Conservation (phyloP, 2,888 invertebrate genomes). For the Tribolium freemani region DNA sequence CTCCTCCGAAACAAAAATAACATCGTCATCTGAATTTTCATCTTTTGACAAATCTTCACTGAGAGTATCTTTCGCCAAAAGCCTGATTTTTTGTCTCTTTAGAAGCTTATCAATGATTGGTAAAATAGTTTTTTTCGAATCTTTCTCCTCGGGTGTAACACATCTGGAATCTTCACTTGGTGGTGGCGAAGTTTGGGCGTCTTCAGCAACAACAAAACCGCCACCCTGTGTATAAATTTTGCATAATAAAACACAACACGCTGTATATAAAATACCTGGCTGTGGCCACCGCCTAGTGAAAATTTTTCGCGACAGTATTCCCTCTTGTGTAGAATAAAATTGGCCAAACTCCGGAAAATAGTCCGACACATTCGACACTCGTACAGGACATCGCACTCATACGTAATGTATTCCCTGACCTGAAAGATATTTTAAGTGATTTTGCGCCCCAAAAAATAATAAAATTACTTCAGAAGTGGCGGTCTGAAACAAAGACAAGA, state of each 20-base stretch:
- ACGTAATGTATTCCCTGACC: slow-evolving; percentile 80
- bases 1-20: slow-evolving; percentile 33
- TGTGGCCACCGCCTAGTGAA: slow-evolving; percentile 1
- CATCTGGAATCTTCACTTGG: slow-evolving; percentile 3
- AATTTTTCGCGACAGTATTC: slow-evolving; percentile 81
- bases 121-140: slow-evolving; percentile 20
- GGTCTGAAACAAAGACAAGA: slow-evolving; percentile 79
- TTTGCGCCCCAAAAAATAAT: not conserved
- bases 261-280: slow-evolving; percentile 11
- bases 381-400: slow-evolving; percentile 90
- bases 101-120: slow-evolving; percentile 56
- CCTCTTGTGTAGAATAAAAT: slow-evolving; percentile 91
- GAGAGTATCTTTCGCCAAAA: slow-evolving; percentile 54
- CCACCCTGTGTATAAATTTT: not conserved
- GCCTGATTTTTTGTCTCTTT: slow-evolving; percentile 56
- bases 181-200: not conserved
- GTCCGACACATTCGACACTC: slow-evolving; percentile 91
- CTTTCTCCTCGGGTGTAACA: not conserved
- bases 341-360: slow-evolving; percentile 88
- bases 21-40: slow-evolving; percentile 48
- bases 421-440: slow-evolving; percentile 65
- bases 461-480: slow-evolving; percentile 80
- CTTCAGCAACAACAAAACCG: not conserved
- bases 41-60: slow-evolving; percentile 57
- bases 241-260: slow-evolving; percentile 2